Evolutionary conservation across 1,140 invertebrate genomes (phyloP), one percentile per base, ranked within the genome.

Genomic region (Dreissena polymorpha): DNA sequence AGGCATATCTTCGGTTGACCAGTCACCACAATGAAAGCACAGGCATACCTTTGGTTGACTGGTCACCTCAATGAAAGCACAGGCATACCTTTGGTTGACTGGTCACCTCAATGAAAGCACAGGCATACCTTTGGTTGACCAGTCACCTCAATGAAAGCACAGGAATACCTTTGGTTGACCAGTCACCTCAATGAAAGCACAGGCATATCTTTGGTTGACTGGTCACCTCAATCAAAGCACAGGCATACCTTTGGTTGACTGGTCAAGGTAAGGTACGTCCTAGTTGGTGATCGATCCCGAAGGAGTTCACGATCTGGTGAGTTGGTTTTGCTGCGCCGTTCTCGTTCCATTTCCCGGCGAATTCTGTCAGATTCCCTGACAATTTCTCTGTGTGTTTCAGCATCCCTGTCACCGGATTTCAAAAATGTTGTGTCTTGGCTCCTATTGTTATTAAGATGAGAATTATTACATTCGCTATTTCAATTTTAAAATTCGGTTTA

Each of bases 331-430:
- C 81, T 50, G 18, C 85, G 85, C 39, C 88, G 60, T 76, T 89
- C 88, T 60, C 73, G 76, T 49, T 88, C 88, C 82, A 89, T 87
- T 75, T 87, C 88, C 29, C 83, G 69, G 39, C 88, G 88, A 49
- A 89, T 90, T 27, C 82, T 74, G 21, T 85, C 88, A 5, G 88
- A 89, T 67, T 89, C 86, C 14, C 85, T 63, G 25, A 81, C 86
- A 65, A 88, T 88, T 72, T 88, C 83, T 12, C 72, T 72, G 7
- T 71, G 29, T 10, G 84, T 83, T 60, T 82, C 77, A 27, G 75
- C 83, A 60, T 82, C 84, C 14, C 60, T 39, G 21, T 77, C 57
- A 71, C 16, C 21, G 12, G 57, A 60, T 39, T 39, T 39, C 39
- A 39, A 39, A 39, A 8, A 39, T 2, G 21, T 23, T 3, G 57